phyloP scores from a whole-genome alignment of 2,888 invertebrate species.

The Nipponacmea schrenckii region DNA sequence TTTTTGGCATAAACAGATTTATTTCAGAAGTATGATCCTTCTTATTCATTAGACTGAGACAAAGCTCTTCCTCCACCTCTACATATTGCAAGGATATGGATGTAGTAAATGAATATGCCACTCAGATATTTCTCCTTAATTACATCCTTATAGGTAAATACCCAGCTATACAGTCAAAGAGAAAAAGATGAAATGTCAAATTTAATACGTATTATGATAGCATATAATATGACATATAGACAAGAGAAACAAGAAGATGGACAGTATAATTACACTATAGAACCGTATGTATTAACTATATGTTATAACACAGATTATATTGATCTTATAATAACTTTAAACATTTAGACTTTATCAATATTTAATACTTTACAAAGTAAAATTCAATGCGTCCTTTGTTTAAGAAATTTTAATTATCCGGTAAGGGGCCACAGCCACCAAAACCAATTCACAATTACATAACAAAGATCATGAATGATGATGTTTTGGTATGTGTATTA shows the following conservation, averaged over 20 bases:
- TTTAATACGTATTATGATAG: conserved; percentile 86
- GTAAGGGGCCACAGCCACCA: no score
- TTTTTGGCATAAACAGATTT: no score
- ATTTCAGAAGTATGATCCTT: no score
- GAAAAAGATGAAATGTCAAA: conserved; percentile 79
- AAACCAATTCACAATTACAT: no score
- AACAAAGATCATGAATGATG: no score
- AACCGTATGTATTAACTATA: conserved; percentile 74
- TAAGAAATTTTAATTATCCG: no score
- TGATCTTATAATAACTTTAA: no score
- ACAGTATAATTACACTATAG: conserved; percentile 78
- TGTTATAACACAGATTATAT: background rate
- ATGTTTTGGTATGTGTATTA: no score
- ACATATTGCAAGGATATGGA: no score
- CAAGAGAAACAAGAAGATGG: conserved; percentile 85
- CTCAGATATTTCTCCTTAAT: background rate
- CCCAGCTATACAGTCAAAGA: conserved; percentile 78
- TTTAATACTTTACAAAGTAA: background rate
- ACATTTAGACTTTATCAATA: background rate
- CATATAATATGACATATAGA: conserved; percentile 85
- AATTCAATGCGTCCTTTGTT: background rate
- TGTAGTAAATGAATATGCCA: no score
- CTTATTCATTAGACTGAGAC: no score
- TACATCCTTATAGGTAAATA: conserved; percentile 70
- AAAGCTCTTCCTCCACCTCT: no score